Evolutionary conservation across 2,888 invertebrate species (phyloP).

Genomic region (Digitonthophagus gazella): DNA sequence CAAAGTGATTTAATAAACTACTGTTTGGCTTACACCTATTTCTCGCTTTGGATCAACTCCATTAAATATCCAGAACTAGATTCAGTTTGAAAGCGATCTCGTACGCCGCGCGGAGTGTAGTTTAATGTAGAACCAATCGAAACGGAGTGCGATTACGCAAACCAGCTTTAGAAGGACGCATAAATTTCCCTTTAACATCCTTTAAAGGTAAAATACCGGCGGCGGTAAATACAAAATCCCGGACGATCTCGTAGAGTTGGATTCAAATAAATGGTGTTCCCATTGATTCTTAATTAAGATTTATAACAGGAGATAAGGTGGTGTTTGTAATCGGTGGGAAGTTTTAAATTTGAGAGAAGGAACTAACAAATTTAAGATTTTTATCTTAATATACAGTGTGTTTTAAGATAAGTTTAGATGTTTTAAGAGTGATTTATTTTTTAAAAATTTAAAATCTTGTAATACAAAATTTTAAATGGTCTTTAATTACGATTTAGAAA

Average conservation of each 20-base stretch:
- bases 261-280: slow-evolving; percentile 6
- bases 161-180: neutral
- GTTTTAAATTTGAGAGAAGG: neutral
- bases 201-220: slow-evolving; percentile 7
- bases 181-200: slow-evolving; percentile 7
- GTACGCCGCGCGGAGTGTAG: neutral
- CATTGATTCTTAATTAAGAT: slow-evolving; percentile 13
- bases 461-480: too few relatives aligned
- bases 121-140: slow-evolving; percentile 5
- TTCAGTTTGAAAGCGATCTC: neutral
- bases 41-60: neutral
- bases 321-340: slow-evolving; percentile 7
- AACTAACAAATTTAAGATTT: neutral
- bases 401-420: too few relatives aligned
- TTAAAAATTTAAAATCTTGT: too few relatives aligned
- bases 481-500: too few relatives aligned
- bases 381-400: too few relatives aligned
- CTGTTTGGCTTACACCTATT: neutral
- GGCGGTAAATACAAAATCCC: slow-evolving; percentile 6
- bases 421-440: too few relatives aligned
- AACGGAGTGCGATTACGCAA: slow-evolving; percentile 4
- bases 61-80: neutral
- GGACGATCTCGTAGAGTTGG: neutral
- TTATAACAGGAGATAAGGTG: slow-evolving; percentile 10
- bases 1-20: too few relatives aligned